A percentile compares a stretch with the other conserved stretches of the same genome.
Evolutionary conservation across 2,797 vertebrate genomes (phyloP).

Genomic region (Labroides dimidiatus): DNA sequence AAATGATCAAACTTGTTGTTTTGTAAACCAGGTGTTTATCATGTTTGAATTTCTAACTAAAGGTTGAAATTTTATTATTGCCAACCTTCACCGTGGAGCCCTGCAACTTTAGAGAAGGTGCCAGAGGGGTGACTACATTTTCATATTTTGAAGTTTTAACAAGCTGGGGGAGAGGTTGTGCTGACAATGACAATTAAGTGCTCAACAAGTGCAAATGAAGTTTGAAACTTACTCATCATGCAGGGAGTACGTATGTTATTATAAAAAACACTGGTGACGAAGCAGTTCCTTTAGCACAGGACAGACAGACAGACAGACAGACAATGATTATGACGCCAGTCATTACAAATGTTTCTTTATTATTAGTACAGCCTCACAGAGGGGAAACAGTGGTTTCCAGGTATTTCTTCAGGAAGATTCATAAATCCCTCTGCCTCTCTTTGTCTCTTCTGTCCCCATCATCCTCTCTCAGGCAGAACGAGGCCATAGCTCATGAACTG

Average conservation of each 20-base stretch:
- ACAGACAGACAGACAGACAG: too few relatives aligned
- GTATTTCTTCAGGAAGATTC: background rate
- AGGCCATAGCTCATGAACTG: slow-evolving; percentile 40
- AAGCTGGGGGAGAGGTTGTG: background rate
- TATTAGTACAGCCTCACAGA: too few relatives aligned
- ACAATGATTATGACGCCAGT: too few relatives aligned
- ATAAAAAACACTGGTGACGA: too few relatives aligned
- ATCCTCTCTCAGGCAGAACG: slow-evolving; percentile 13
- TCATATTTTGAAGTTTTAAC: background rate
- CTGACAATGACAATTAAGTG: background rate
- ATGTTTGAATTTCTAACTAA: background rate
- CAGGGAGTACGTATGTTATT: background rate
- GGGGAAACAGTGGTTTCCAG: background rate
- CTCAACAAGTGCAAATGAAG: background rate
- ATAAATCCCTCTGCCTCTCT: slow-evolving; percentile 1
- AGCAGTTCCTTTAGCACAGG: too few relatives aligned
- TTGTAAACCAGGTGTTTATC: too few relatives aligned
- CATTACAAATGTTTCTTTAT: too few relatives aligned
- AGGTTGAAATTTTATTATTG: background rate
- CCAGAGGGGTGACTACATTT: background rate
- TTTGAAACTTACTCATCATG: background rate
- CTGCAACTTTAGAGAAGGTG: background rate
- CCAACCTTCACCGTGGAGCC: background rate
- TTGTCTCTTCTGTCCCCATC: slow-evolving; percentile 26
- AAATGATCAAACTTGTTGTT: too few relatives aligned